phyloP scores from a whole-genome alignment of 1,140 invertebrate species.

The Ruditapes philippinarum region DNA sequence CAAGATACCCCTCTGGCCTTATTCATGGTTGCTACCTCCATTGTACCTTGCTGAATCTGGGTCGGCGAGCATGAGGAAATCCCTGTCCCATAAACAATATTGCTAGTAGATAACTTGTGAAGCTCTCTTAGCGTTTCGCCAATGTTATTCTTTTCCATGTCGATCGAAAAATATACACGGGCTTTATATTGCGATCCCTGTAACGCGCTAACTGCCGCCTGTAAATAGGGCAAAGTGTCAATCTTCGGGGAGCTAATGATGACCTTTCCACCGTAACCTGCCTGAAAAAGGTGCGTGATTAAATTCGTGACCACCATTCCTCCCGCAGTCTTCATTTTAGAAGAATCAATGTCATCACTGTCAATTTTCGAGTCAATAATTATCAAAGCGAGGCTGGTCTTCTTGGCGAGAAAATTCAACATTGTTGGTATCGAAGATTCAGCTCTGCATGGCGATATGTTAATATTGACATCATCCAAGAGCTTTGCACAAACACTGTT shows the following conservation, averaged over 20 bases:
- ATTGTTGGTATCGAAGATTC: background rate
- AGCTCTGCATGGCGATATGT: background rate
- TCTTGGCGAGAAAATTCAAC: background rate
- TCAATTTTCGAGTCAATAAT: slow-evolving; percentile 13
- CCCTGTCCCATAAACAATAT: background rate
- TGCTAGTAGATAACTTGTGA: no score
- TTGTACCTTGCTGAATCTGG: background rate
- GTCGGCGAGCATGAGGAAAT: background rate
- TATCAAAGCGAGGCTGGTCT: background rate
- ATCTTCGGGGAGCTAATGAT: no score
- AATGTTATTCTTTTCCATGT: background rate
- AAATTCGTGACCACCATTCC: background rate
- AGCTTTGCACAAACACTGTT: background rate
- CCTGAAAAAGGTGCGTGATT: no score
- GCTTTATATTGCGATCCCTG: background rate
- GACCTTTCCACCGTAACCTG: slow-evolving; percentile 8
- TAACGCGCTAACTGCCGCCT: no score
- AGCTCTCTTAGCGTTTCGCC: no score
- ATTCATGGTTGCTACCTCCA: background rate
- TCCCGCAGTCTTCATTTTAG: background rate
- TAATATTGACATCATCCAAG: background rate
- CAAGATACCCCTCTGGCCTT: background rate
- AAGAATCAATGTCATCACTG: background rate
- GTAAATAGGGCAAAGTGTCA: no score
- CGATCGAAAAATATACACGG: background rate